Conservation (phyloP, 2,888 invertebrate genomes). For the Dasypogon diadema region DNA sequence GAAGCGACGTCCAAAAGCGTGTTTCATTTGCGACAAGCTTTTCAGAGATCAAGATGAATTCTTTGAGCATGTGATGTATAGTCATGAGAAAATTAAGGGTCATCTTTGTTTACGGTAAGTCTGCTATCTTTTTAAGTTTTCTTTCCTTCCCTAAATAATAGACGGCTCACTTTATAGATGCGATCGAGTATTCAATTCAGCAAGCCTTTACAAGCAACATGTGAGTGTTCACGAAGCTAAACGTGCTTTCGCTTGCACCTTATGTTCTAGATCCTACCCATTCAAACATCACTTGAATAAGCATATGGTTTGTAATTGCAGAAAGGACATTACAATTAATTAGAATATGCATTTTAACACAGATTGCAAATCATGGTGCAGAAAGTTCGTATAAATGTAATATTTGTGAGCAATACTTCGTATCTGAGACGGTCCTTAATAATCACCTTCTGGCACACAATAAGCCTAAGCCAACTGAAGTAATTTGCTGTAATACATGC, state of each 20-base stretch:
- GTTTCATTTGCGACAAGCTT: conserved; percentile 63
- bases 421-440: conserved; percentile 57
- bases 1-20: conserved; percentile 63
- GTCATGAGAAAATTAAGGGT: conserved; percentile 61
- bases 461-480: conserved; percentile 51
- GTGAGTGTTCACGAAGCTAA: conserved; percentile 58
- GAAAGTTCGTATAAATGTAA: conserved; percentile 59
- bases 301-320: conserved; percentile 45
- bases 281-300: conserved; percentile 47
- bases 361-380: conserved; percentile 53
- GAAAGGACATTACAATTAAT: background rate
- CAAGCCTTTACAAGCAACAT: conserved; percentile 58
- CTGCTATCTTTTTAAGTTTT: too few species aligned
- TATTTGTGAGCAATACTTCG: conserved; percentile 59
- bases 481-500: conserved; percentile 61
- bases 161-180: conserved; percentile 60
- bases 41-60: conserved; percentile 63
- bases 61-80: conserved; percentile 65
- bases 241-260: conserved; percentile 58
- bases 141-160: too few species aligned
- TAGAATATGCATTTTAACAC: background rate
- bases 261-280: conserved; percentile 59
- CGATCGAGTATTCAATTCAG: conserved; percentile 61
- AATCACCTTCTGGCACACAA: conserved; percentile 61
- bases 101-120: conserved; percentile 60